Evolutionary conservation across 2,888 invertebrate species (phyloP), one percentile per base, ranked within the genome.

Genomic region (Epinotia demarniana): DNA sequence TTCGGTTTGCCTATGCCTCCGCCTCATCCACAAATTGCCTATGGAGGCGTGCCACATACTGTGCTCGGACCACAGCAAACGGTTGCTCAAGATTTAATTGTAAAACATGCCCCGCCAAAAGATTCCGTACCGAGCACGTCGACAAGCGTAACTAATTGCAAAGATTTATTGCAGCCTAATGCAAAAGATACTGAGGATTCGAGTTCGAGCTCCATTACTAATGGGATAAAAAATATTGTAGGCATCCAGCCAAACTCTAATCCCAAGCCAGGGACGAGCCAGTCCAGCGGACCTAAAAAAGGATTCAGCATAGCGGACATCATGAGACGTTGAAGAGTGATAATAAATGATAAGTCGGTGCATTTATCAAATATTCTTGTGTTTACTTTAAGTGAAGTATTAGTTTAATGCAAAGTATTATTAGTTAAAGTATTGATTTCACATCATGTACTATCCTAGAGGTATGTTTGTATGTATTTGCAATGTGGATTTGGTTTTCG

Each of bases 261-360:
- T 80, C 90, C 94, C 1, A 95, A 94, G 58, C 95, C 95, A 13
- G 93, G 95, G 43, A 94, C 94, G 23, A 95, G 95, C 77, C 95
- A 95, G 61, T 93, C 95, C 0, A 94, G 94, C 81, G 95, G 96
- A 12, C 95, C 97, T 80, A 96, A 97, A 84, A 97, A 97, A 85
- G 98, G 98, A 19, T 98, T 98, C 89, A 98, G 97, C 86, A 98
- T 98, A 93, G 98, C 97, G 85, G 98, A 98, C 82, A 98, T 98
- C 81, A 98, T 98, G 98, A 95, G 98, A 85, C 97, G 97, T 90
- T 97, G 95, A 95, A 71, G 64, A 71, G 75, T 75, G 70, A 70
- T 75, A 71, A 70, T 69, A 57, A 70, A 70, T 19, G 58, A 53
- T 79, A 79, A 75, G 64, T 69, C 67, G 69, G 77, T 77, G 78